Conservation (phyloP, 2,113 vertebrate species). For the Mola mola region DNA sequence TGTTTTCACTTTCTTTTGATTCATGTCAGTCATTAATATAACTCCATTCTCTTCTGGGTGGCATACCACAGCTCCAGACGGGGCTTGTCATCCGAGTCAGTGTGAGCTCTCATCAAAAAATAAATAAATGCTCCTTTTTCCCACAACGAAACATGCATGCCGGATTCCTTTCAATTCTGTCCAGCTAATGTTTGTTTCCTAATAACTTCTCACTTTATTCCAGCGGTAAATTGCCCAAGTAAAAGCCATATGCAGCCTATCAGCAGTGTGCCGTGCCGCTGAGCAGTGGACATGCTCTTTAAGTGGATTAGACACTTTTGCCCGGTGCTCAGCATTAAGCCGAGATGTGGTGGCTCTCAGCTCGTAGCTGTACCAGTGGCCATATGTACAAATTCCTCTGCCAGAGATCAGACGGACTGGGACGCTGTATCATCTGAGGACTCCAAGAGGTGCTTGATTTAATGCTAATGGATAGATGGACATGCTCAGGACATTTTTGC, state of each 20-base stretch:
- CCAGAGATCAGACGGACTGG: conserved; percentile 18
- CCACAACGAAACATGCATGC: conserved; percentile 9
- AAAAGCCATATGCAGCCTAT: conserved; percentile 35
- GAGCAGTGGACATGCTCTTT: conserved; percentile 43
- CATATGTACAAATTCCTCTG: conserved; percentile 28
- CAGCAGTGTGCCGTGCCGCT: conserved; percentile 33
- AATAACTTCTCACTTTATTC: conserved; percentile 50
- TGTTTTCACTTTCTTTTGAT: conserved; percentile 7
- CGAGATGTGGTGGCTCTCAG: conserved; percentile 28
- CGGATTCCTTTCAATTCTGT: conserved; percentile 43
- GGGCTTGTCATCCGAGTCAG: too few relatives aligned
- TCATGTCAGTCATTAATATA: background rate
- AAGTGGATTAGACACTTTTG: conserved; percentile 61
- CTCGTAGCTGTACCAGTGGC: conserved; percentile 25
- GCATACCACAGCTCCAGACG: too few relatives aligned
- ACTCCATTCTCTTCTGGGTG: too few relatives aligned
- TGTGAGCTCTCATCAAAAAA: too few relatives aligned
- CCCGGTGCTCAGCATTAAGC: conserved; percentile 30
- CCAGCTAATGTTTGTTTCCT: conserved; percentile 21
- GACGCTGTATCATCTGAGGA: conserved; percentile 20
- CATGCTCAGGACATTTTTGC: background rate
- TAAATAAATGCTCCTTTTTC: too few relatives aligned
- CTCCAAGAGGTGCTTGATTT: conserved; percentile 27
- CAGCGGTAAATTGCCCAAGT: conserved; percentile 36
- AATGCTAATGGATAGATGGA: conserved; percentile 22